Evolutionary conservation across 2,888 invertebrate species (phyloP).

Genomic region (Resseliella maxima): DNA sequence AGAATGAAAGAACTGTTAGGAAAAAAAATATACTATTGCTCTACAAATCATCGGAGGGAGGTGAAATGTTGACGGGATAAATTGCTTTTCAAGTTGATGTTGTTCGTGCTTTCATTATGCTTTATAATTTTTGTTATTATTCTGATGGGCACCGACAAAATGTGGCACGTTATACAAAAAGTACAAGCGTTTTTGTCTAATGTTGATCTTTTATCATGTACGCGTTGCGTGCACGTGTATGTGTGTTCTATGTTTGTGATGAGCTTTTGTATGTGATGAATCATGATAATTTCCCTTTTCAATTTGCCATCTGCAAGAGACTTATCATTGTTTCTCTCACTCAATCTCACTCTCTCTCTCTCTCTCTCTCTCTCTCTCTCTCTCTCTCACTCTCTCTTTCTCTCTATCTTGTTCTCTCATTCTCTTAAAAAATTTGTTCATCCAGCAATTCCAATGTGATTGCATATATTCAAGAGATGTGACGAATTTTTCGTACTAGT

Average conservation of each 20-base stretch:
- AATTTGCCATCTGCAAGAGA: background rate
- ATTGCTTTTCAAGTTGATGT: constrained; percentile 19
- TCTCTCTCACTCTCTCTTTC: too few relatives aligned
- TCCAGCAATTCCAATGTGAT: too few relatives aligned
- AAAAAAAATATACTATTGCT: background rate
- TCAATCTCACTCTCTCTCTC: background rate
- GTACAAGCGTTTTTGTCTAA: constrained; percentile 8
- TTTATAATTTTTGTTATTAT: constrained; percentile 14
- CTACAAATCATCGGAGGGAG: background rate
- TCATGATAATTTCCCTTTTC: constrained; percentile 43
- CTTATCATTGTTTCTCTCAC: background rate
- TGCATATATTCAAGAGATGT: constrained; percentile 17
- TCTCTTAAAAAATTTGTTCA: too few relatives aligned
- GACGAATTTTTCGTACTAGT: background rate
- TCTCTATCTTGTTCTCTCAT: too few relatives aligned
- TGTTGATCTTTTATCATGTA: background rate
- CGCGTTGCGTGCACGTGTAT: background rate
- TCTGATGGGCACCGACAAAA: background rate
- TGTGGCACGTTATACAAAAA: background rate
- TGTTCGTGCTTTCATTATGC: constrained; percentile 24
- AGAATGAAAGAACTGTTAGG: background rate
- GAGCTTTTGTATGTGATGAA: constrained; percentile 2
- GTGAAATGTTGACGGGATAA: background rate
- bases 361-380: too few relatives aligned
- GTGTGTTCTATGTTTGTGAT: background rate